phyloP scores from a whole-genome alignment of 2,113 vertebrate genomes.

The Tyrannus savana region DNA sequence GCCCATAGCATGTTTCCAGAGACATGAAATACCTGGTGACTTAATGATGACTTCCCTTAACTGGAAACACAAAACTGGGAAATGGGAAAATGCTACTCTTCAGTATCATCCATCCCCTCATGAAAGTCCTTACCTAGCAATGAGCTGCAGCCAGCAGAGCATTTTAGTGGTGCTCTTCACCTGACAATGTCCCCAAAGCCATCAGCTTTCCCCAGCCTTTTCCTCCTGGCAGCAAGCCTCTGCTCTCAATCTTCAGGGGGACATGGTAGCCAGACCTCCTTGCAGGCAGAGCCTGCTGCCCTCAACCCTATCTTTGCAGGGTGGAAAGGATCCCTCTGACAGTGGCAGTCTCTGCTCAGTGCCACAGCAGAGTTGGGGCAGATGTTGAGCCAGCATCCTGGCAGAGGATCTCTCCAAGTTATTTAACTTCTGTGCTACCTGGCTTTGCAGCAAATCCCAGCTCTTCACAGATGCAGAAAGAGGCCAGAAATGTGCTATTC shows the following conservation, averaged over 20 bases:
- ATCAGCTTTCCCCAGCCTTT: neutral
- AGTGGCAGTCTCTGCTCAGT: neutral
- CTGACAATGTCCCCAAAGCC: neutral
- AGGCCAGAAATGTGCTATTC: neutral
- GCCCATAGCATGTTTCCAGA: neutral
- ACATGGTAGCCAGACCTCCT: neutral
- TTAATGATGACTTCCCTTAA: neutral
- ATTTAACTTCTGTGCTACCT: neutral
- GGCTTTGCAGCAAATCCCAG: neutral
- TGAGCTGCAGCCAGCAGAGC: neutral
- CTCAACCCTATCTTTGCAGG: neutral
- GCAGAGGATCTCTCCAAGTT: neutral
- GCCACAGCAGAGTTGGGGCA: neutral
- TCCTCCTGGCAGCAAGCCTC: neutral
- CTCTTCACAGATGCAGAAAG: neutral
- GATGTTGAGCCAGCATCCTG: neutral
- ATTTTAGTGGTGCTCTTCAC: neutral
- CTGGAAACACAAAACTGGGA: neutral
- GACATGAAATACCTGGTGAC: neutral
- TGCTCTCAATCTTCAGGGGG: neutral
- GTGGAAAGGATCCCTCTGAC: neutral
- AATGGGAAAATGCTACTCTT: neutral
- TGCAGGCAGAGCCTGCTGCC: neutral
- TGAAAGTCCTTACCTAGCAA: fast-evolving
- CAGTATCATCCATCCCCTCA: neutral